Conservation (phyloP, 2,113 vertebrate species). For the Etheostoma cragini region DNA sequence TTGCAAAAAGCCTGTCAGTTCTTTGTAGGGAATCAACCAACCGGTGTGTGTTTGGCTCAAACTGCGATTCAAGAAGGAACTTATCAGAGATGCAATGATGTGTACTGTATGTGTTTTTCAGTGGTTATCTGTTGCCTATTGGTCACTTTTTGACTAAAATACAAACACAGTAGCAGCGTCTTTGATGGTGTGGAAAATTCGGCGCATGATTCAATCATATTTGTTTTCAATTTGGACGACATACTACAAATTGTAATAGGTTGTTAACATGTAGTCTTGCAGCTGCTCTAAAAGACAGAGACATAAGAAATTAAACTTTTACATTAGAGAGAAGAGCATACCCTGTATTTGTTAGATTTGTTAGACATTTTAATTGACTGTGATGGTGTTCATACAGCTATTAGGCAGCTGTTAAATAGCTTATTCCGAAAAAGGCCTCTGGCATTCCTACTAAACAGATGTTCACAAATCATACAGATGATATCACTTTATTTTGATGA, state of each 20-base stretch:
- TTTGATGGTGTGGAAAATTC: constrained; percentile 2
- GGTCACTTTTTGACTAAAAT: background rate
- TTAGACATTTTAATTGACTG: constrained; percentile 37
- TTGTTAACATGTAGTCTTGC: constrained; percentile 8
- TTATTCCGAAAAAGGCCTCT: constrained; percentile 59
- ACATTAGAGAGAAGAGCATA: constrained; percentile 2
- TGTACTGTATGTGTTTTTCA: background rate
- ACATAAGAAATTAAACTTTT: constrained; percentile 8
- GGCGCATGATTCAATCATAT: background rate
- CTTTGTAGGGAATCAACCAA: constrained; percentile 33
- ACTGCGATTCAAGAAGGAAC: constrained; percentile 1
- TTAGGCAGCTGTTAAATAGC: constrained; percentile 71
- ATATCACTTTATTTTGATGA: constrained; percentile 58
- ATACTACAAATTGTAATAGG: background rate
- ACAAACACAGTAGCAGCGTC: background rate
- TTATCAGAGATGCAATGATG: background rate
- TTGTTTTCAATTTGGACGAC: constrained; percentile 29
- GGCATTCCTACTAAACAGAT: constrained; percentile 65
- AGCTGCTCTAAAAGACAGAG: background rate
- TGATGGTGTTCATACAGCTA: constrained; percentile 59
- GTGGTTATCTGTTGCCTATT: background rate
- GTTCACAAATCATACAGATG: constrained; percentile 63
- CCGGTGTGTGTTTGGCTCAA: constrained; percentile 27
- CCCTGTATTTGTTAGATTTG: constrained; percentile 8
- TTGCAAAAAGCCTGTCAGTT: constrained; percentile 40